Percentiles rank a stretch among this genome's conserved stretches.
These are phyloP conservation scores for Aeoliscus strigatus DNA, from an alignment of 2,797 vertebrate genomes.

Conservation along the genomic window DNA sequence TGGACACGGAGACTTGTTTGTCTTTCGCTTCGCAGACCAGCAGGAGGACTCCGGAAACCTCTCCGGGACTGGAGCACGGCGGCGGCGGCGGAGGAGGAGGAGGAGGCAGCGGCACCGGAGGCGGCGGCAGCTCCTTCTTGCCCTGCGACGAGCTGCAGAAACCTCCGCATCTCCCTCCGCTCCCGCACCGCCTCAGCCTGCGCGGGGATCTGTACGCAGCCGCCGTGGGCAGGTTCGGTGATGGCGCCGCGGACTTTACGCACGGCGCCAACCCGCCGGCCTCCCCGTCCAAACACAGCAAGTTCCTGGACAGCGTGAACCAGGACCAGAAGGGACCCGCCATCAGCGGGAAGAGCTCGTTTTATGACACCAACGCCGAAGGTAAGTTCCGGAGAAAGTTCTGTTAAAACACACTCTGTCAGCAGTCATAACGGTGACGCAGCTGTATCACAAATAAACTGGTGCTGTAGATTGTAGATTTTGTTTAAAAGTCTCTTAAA, in stretches of 20 bases:
- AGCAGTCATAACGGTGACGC: not conserved
- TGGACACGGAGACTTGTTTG: constrained; percentile 81
- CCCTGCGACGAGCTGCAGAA: constrained; percentile 71
- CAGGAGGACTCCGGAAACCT: constrained; percentile 69
- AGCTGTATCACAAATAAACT: too few species aligned
- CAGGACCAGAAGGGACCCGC: constrained; percentile 65
- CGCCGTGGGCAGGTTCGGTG: constrained; percentile 65
- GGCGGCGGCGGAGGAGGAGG: too few species aligned
- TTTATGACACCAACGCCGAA: constrained; percentile 72
- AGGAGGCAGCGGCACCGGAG: too few species aligned
- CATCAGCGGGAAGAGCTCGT: constrained; percentile 66
- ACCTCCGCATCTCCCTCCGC: constrained; percentile 65
- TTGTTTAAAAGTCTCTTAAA: too few species aligned
- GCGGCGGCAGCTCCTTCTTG: constrained; percentile 65
- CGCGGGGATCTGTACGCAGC: constrained; percentile 66
- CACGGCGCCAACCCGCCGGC: constrained; percentile 64
- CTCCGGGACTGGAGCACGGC: constrained; percentile 67
- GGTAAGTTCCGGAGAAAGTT: constrained; percentile 51
- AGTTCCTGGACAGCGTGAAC: constrained; percentile 76
- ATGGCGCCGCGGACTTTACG: constrained; percentile 67
- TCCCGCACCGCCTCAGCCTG: constrained; percentile 62
- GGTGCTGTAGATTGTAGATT: too few species aligned
- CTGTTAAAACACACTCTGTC: too few species aligned
- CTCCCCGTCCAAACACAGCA: constrained; percentile 75
- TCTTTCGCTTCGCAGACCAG: constrained; percentile 74